Base-by-base conservation (phyloP, 30 jellyfish, hydroid and myxozoan species). In the Turritopsis rubra region DNA sequence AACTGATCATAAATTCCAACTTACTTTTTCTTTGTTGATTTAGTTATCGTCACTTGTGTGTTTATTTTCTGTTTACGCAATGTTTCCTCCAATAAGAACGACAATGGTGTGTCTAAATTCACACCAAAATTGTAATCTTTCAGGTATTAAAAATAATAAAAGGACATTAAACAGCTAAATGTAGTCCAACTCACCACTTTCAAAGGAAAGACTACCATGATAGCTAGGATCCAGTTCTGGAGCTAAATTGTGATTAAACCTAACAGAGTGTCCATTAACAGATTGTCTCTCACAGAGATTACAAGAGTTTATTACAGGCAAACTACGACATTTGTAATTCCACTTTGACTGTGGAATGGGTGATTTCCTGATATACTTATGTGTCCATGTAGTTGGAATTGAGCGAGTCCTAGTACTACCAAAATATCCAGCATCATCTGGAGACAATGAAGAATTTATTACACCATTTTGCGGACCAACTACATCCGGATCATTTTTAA, bases 11-110 rank as follows among this genome's bases (percentile, higher is more conserved):
- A 41, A 68, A 68, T 0, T n/a, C 19, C 19, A 19, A 0, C 77
- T 68, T 68, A 68, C 77, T 74, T 74, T 80, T 80, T 80, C 82
- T 80, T 80, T 41, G 52, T 80, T 53, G 87, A 31, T 80, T 80
- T 80, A 18, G 87, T 53, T 17, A 80, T 80, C 21, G 79, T 80
- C 52, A 80, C 87, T 80, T 80, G 54, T 18, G 87, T 80, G 54
- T 80, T 80, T 17, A 80, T 52, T 80, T 52, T 80, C 65, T 80
- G 28, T 9, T 23, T 80, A 23, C 87, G 81, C 53, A 80, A n/a
- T 26, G 87, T 80, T 65, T 80, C 84, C 65, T 80, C 87, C 28
- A 80, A 54, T 0, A 26, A 26, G 54, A 41, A 80, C 7, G 87
- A 80, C 79, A 80, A 54, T 21, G 81, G 65, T 18, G 53, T 65